A percentile compares a stretch with the other conserved stretches of the same genome.
phyloP scores from a whole-genome alignment of 2,113 vertebrate genomes.

The Upupa epops region DNA sequence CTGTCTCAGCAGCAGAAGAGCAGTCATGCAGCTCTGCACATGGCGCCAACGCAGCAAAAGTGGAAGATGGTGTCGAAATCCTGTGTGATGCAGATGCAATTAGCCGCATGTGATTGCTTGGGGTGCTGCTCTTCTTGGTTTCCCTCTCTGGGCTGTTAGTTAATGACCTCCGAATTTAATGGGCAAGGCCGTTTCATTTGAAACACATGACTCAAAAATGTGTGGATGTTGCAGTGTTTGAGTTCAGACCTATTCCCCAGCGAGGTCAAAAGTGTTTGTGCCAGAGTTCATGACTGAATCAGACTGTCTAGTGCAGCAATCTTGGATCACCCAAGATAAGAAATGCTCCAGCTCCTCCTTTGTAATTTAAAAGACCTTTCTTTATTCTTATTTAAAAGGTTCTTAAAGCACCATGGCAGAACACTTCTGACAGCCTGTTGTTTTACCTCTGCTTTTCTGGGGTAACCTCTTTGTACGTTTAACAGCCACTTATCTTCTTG shows the following conservation, averaged over 20 bases:
- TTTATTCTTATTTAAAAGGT: neutral
- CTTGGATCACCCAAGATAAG: neutral
- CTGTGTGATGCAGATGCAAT: neutral
- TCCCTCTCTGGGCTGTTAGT: neutral
- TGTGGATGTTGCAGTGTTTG: slow-evolving; percentile 1
- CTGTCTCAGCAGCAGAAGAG: neutral
- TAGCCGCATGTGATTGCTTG: neutral
- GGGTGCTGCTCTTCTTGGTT: neutral
- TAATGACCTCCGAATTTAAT: neutral
- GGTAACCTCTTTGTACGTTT: neutral
- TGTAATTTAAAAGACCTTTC: neutral
- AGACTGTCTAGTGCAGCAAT: neutral
- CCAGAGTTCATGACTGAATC: slow-evolving; percentile 37
- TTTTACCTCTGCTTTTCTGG: neutral
- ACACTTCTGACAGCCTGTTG: rapidly evolving
- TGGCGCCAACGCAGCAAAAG: rapidly evolving
- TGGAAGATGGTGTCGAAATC: neutral
- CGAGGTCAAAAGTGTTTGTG: slow-evolving; percentile 4
- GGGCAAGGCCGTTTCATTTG: neutral
- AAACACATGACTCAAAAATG: slow-evolving; percentile 44
- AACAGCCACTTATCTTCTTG: neutral
- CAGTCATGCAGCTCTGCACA: neutral
- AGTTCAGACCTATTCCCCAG: slow-evolving; percentile 20
- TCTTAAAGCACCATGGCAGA: neutral
- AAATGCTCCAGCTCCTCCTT: neutral